phyloP scores from a whole-genome alignment of 2,113 vertebrate species.

The Cervus canadensis region DNA sequence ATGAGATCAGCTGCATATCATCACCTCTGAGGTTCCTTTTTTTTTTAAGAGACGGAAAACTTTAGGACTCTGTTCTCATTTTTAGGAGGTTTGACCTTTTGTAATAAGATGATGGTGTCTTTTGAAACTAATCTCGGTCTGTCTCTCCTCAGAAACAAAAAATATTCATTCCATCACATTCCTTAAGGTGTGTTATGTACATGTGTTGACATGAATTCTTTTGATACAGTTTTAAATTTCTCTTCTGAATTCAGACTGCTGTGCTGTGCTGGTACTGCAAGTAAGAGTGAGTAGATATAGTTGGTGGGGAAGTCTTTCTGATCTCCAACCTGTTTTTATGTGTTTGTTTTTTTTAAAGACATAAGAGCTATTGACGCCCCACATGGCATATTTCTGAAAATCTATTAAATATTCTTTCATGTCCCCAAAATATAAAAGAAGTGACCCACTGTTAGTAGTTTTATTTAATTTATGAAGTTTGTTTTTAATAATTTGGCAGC shows the following conservation, averaged over 20 bases:
- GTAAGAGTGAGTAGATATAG: background rate
- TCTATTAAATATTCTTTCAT: constrained; percentile 11
- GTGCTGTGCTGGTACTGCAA: background rate
- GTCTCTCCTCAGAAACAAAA: constrained; percentile 15
- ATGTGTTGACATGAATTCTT: background rate
- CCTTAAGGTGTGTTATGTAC: background rate
- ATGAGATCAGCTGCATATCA: background rate
- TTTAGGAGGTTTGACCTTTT: constrained; percentile 17
- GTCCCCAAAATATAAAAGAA: background rate
- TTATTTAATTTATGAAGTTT: constrained; percentile 40
- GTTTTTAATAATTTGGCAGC: constrained; percentile 5
- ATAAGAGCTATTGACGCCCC: background rate
- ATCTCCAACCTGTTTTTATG: background rate
- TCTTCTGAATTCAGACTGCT: background rate
- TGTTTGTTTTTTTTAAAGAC: background rate
- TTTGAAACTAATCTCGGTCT: constrained; percentile 13
- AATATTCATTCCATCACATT: background rate
- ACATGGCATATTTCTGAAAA: constrained; percentile 7
- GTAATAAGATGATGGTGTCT: background rate
- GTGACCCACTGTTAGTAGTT: constrained; percentile 12
- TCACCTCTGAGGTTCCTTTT: background rate
- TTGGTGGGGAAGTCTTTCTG: background rate
- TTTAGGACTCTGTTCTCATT: background rate
- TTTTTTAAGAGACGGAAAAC: background rate
- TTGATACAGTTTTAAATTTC: background rate